Base-by-base conservation (phyloP, 2,797 vertebrate species). In the Tenualosa thibaudeaui region DNA sequence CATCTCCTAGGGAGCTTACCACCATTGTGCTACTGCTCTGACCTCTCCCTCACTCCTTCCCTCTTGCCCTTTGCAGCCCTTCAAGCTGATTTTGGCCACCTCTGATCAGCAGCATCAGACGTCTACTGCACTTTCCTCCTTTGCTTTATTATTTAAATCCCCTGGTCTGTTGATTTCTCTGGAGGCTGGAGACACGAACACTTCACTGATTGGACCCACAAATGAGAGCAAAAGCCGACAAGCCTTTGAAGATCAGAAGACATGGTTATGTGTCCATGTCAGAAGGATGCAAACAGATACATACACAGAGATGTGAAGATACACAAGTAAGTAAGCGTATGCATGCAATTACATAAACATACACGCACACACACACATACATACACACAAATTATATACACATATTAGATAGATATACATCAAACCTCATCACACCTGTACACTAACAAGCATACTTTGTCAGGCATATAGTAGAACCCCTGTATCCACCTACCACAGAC, bases 201-300 rank as follows among this genome's bases (percentile, higher is more conserved):
- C 37, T 22, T 19, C 68, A 75, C 37, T 75, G 15, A 40, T 43
- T 17, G 31, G 37, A 15, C 37, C 31, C 13, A 0, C 22, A 43
- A 75, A 37, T 75, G 15, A 75, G 37, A 19, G 68, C 26, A 37
- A 68, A 8, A 24, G 22, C 7, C 17, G 37, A 75, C 15, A 37
- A 43, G 68, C 12, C 68, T 75, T 75, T 75, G 68, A 75, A 75
- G 68, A 75, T 75, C 68, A 75, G 68, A 75, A 43, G 68, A 75
- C 13, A 3, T 75, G 37, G 37, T 37, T 40, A 7, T 22, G 15
- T 43, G 68, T 19, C 68, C 68, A 75, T 75, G 31, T 37, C 3
- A 37, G 13, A 37, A 15, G 31, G 37, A 75, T 19, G 54, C 58
- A 62, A 4, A 62, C 58, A 22, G 15, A 62, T 9, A 7, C 58